These are phyloP conservation scores for Lates calcarifer DNA, from an alignment of 2,113 vertebrate genomes.

Conservation along the genomic window DNA sequence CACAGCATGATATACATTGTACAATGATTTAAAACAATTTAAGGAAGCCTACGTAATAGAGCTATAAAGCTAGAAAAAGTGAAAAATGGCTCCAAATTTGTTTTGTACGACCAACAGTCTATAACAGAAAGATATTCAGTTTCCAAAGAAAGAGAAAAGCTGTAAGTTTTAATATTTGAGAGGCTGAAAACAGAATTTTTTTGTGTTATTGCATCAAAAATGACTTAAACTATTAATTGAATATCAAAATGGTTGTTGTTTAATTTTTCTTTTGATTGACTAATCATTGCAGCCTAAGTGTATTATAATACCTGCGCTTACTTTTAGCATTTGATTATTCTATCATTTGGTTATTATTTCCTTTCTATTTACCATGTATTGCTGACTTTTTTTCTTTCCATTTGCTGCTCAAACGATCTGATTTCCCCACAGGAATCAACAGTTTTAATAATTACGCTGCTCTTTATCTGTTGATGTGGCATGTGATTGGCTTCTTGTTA, in stretches of 20 bases:
- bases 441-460: not conserved
- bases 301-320: not conserved
- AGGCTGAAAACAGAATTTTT: no score
- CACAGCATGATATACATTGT: no score
- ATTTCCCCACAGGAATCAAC: not conserved
- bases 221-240: no score
- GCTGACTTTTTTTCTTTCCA: not conserved
- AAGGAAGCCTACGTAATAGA: no score
- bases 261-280: no score
- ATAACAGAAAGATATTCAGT: no score
- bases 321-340: not conserved
- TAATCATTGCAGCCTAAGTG: not conserved
- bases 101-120: not conserved
- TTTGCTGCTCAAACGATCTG: conserved; percentile 9
- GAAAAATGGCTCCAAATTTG: not conserved
- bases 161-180: no score
- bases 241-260: no score
- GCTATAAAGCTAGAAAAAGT: no score
- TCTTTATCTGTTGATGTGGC: not conserved
- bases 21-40: no score
- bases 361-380: conserved; percentile 17
- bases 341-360: not conserved
- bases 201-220: no score
- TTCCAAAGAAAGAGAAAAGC: no score
- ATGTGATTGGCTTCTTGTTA: not conserved